Conservation (phyloP, 2,888 invertebrate species). For the Drosophila tanythrix region DNA sequence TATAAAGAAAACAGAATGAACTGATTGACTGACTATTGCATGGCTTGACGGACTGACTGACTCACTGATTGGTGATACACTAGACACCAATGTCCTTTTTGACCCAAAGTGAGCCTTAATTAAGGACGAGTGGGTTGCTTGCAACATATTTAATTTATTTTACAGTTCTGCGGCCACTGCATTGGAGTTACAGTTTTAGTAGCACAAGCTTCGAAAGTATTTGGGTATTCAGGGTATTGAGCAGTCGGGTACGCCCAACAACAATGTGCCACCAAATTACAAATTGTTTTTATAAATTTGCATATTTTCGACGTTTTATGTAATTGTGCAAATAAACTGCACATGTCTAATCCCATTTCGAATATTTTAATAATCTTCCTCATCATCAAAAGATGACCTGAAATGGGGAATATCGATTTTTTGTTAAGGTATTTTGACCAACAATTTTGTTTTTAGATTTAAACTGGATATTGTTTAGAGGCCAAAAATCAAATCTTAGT, state of each 20-base stretch:
- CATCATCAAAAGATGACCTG: background rate
- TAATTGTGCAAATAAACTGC: slow-evolving; percentile 5
- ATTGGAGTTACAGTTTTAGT: background rate
- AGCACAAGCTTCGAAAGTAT: background rate
- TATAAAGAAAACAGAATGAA: background rate
- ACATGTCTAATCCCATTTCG: slow-evolving; percentile 1
- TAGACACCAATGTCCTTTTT: background rate
- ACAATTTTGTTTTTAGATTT: background rate
- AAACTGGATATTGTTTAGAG: too few relatives aligned
- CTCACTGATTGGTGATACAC: background rate
- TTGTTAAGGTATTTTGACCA: background rate
- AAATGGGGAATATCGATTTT: background rate
- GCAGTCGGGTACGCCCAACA: background rate
- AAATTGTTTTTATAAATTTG: slow-evolving; percentile 9
- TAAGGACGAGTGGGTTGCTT: background rate
- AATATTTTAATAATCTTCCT: background rate
- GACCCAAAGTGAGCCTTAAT: background rate
- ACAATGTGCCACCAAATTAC: background rate
- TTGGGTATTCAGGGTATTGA: background rate
- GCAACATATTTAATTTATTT: background rate
- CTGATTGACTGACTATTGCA: slow-evolving; percentile 1
- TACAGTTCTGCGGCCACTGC: background rate
- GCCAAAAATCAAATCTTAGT: background rate
- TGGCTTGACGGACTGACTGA: background rate
- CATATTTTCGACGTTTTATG: slow-evolving; percentile 2